These are phyloP conservation scores for Perodicticus potto DNA, from an alignment of 2,797 vertebrate species.

Conservation along the genomic window DNA sequence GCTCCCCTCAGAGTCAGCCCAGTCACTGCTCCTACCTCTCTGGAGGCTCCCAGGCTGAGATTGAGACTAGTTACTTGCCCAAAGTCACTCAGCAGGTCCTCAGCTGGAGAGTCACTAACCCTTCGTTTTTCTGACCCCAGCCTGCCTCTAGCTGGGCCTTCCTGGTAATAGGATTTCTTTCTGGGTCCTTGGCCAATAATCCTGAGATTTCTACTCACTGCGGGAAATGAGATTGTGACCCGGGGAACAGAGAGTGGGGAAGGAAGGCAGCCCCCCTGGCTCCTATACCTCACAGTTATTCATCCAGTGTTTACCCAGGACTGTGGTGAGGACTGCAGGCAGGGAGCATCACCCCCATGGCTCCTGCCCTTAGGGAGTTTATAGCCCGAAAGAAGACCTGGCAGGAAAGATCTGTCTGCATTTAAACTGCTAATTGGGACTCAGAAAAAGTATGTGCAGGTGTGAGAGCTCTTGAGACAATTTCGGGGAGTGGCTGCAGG, in stretches of 20 bases:
- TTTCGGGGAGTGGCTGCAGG: not conserved
- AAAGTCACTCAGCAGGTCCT: not conserved
- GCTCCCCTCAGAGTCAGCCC: not conserved
- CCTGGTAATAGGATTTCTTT: not conserved
- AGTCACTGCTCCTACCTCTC: not conserved
- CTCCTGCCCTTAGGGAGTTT: not conserved
- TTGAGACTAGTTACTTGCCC: not conserved
- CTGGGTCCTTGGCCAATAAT: constrained; percentile 29
- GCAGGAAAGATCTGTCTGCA: not conserved
- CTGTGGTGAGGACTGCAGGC: not conserved
- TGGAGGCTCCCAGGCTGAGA: not conserved
- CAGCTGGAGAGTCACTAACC: not conserved
- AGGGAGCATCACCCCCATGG: not conserved
- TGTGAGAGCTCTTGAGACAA: not conserved
- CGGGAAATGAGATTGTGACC: constrained; percentile 14
- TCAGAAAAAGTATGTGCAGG: not conserved
- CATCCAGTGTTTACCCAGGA: not conserved
- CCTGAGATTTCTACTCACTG: not conserved
- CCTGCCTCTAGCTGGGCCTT: not conserved
- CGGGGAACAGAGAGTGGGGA: not conserved
- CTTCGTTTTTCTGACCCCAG: not conserved
- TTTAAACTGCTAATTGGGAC: not conserved
- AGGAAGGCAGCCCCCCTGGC: not conserved
- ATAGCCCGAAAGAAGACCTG: not conserved
- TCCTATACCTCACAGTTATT: not conserved